Percentiles rank a stretch among this genome's conserved stretches.
Evolutionary conservation across 2,888 invertebrate species (phyloP).

Genomic region (Chymomyza procnemis): DNA sequence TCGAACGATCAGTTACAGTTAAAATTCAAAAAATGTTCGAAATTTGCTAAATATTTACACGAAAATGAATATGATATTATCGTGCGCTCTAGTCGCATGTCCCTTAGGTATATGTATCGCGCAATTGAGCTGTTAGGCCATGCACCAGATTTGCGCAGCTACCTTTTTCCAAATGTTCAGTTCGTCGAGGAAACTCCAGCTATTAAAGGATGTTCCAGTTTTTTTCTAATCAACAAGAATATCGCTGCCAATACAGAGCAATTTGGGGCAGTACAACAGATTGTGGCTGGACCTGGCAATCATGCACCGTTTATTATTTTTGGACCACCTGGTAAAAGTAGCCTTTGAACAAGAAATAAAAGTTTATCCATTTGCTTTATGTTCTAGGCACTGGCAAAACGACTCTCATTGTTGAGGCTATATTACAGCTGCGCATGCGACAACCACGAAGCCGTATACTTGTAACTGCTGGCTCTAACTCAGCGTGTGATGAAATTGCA

Average conservation of each 20-base stretch:
- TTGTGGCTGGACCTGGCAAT: conserved; percentile 82
- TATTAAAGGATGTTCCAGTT: conserved; percentile 24
- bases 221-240: conserved; percentile 57
- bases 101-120: conserved; percentile 60
- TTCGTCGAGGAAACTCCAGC: not conserved
- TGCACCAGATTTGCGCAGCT: conserved; percentile 39
- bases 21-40: conserved; percentile 10
- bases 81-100: conserved; percentile 59
- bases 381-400: conserved; percentile 85
- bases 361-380: not conserved
- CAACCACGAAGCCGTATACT: conserved; percentile 80
- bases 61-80: conserved; percentile 40
- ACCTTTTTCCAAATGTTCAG: conserved; percentile 56
- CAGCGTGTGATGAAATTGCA: conserved; percentile 85
- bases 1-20: conserved; percentile 32
- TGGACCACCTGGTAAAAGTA: conserved; percentile 89
- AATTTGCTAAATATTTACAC: not conserved
- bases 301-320: conserved; percentile 89
- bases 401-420: conserved; percentile 84
- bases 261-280: conserved; percentile 83
- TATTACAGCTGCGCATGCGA: conserved; percentile 81
- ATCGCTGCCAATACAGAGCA: conserved; percentile 82
- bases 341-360: not conserved
- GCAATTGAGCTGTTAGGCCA: conserved; percentile 60
- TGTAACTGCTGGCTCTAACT: conserved; percentile 85